Evolutionary conservation across 2,113 vertebrate genomes (phyloP), one percentile per base, ranked within the genome.

Genomic region (Macaca mulatta): DNA sequence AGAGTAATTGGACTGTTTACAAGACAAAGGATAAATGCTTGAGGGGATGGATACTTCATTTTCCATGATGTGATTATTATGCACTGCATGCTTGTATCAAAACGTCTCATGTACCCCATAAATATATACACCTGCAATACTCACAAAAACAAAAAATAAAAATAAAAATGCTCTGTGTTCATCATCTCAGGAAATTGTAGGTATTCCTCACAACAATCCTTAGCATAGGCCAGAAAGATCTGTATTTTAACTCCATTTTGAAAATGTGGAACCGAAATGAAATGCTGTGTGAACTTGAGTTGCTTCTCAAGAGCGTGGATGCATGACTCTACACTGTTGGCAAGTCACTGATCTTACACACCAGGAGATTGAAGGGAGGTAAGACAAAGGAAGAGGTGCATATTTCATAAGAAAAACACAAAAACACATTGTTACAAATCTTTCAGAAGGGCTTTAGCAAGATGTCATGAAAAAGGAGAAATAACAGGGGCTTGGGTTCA

Each of bases 171-270:
- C 2, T 96, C 32, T 59, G 5, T 83, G 45, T 38, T 93, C 35
- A 40, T 45, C 52, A 16, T n/a, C 45, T 95, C 40, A 83, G 69
- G 25, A 96, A 59, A 85, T 75, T 80, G 83, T 64, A 86, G 72
- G 8, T 72, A 13, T 1, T 89, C 23, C 30, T 74, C 30, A 50
- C 13, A 52, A 89, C 16, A 93, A 64, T 67, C 4, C 9, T 82
- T 82, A 6, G 12, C 69, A 17, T 38, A 64, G 23, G 20, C 50
- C 64, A 10, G 32, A 82, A 89, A 80, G 3, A 50, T 70, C 75
- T 52, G 18, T 93, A 83, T 94, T 83, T 91, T 78, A 92, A 52
- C 38, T 96, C 23, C 38, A 45, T 48, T 84, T 95, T 83, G 16
- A 16, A 93, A 88, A 85, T 30, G 3, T 64, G n/a, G 32, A 84